phyloP scores from a whole-genome alignment of 2,113 vertebrate species.

The Zosterops hypoxanthus region DNA sequence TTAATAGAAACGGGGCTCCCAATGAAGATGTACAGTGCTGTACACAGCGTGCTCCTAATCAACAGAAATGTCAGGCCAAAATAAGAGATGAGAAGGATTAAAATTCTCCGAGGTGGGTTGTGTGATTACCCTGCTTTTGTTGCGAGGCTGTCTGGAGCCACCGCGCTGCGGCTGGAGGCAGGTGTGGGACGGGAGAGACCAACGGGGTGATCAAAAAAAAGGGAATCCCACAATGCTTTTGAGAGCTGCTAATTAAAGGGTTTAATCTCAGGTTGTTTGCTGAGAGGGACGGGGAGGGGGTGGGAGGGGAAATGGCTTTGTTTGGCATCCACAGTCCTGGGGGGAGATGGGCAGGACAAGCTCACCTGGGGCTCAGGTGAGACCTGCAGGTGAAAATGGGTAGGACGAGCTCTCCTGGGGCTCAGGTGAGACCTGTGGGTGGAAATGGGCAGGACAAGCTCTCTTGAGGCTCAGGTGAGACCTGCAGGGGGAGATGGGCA shows the following conservation, averaged over 20 bases:
- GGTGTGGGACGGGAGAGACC: background rate
- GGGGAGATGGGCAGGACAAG: background rate
- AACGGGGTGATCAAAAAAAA: background rate
- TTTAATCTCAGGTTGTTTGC: background rate
- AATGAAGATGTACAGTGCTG: background rate
- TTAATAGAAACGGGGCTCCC: conserved; percentile 1
- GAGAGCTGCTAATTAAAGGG: background rate
- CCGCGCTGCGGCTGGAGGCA: background rate
- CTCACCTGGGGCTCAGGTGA: background rate
- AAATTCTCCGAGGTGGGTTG: background rate
- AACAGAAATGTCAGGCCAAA: conserved; percentile 37
- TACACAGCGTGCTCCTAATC: conserved; percentile 34
- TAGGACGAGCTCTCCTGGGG: background rate
- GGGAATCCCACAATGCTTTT: background rate
- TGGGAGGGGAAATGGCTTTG: background rate
- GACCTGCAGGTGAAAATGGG: background rate
- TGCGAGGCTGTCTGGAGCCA: background rate
- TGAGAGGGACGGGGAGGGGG: background rate
- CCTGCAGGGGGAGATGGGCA: background rate
- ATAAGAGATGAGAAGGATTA: conserved; percentile 25
- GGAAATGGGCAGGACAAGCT: background rate
- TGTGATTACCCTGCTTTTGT: background rate
- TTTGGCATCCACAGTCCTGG: background rate
- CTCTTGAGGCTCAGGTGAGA: background rate
- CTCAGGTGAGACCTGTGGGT: no score